These are phyloP conservation scores for Epinotia brunnichana DNA, from an alignment of 2,888 invertebrate genomes.

Conservation along the genomic window DNA sequence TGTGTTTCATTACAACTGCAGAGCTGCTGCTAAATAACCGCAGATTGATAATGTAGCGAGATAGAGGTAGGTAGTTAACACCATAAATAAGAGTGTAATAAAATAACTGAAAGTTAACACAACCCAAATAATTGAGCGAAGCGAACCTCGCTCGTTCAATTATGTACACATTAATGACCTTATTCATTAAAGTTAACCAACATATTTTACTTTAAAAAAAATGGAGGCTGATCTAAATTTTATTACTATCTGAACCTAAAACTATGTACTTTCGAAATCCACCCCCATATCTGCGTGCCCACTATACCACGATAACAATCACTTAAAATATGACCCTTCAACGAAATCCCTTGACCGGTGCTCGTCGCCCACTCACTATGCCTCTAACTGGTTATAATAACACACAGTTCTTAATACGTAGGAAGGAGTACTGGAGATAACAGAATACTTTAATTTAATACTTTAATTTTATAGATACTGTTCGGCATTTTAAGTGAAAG, in stretches of 20 bases:
- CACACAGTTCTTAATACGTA: conserved; percentile 24
- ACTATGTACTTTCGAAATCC: neutral
- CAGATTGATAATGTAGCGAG: no score
- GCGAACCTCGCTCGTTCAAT: no score
- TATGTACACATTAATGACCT: no score
- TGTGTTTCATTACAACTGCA: neutral
- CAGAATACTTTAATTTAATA: conserved; percentile 31
- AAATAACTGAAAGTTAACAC: no score
- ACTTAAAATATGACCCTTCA: conserved; percentile 29
- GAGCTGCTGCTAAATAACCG: neutral
- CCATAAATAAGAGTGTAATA: no score
- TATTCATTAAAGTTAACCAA: no score
- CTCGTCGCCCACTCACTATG: conserved; percentile 29
- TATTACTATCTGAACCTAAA: neutral
- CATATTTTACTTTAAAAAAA: no score
- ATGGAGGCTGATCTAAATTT: no score
- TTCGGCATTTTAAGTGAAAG: conserved; percentile 14
- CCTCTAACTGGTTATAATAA: conserved; percentile 37
- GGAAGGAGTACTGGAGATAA: conserved; percentile 16
- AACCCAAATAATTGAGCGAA: no score
- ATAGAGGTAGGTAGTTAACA: no score
- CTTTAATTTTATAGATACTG: conserved; percentile 15
- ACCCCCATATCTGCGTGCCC: neutral
- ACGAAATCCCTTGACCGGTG: conserved; percentile 37
- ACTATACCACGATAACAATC: conserved; percentile 12